Base-by-base conservation (phyloP, 2,797 vertebrate genomes). In the Aldrovandia affinis region DNA sequence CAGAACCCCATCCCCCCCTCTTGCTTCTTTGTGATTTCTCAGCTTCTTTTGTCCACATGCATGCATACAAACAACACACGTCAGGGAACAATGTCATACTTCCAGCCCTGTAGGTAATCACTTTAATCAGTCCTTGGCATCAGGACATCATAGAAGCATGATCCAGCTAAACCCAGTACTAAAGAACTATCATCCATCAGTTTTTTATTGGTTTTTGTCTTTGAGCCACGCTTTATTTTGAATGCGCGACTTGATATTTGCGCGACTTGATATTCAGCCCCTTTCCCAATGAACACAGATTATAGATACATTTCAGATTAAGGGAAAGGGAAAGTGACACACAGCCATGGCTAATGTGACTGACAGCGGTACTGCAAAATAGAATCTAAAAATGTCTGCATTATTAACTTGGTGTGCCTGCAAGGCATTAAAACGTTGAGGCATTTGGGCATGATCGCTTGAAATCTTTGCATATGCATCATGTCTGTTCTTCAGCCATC, bases 281-380 rank as follows among this genome's bases (percentile, higher is more conserved):
- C 80, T 57, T 79, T 78, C 30, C 55, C 57, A 85, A 78, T 78
- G 39, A 70, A 63, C 55, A 78, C 44, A 77, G 81, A 85, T 85
- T 82, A 52, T 52, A 84, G 83, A 84, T 84, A 63, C 55, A 77
- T 77, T 77, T 68, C 39, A 80, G 80, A 85, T 82, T 85, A 82
- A 85, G 18, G 57, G 55, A 63, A 81, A 85, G 54, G 36, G 59
- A n/a, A n/a, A n/a, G n/a, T n/a, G 80, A 52, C 75, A 85, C 59
- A 82, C 59, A 85, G 57, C 68, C 84, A 82, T 78, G 61, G 70
- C 73, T 81, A 85, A 81, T 82, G 70, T 61, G 84, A 82, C 42
- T 78, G 80, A 61, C 73, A 82, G 63, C 63, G 55, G 42, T 30
- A 65, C 59, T 63, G 81, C 73, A 25, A 39, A 52, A 77, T 15